Base-by-base conservation (phyloP, 2,797 vertebrate species). In the Sebastes minor region DNA sequence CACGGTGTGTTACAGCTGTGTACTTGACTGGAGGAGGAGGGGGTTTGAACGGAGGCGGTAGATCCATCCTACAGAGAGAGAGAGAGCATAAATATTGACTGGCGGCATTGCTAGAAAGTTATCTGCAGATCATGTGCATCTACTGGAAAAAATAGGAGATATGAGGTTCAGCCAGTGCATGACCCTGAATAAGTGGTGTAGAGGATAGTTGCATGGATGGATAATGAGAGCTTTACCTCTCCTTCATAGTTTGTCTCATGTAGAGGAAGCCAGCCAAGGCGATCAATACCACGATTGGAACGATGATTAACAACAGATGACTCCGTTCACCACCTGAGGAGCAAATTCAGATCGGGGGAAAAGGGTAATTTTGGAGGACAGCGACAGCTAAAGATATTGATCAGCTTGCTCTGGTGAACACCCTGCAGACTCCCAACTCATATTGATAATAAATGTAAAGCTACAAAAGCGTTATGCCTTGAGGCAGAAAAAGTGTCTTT, bases 11-110 rank as follows among this genome's bases (percentile, higher is more conserved):
- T 32, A 84, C 71, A 42, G 92, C 74, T 4, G 84, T 76, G 35
- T 95, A 95, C 81, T 95, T 96, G 13, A 92, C 64, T 7, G 95
- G 95, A 75, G 95, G 95, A 28, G 95, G 96, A 27, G 95, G 95
- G 5, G 95, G 95, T 60, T 96, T 96, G 87, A 96, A 96, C 0
- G 95, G 55, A 22, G 94, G 95, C 0, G 95, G 95, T 2, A 76
- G 59, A 83, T 94, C 89, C 92, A 94, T 86, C 84, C 95, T 96
- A 14, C 5, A 78, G 16, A 38, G 22, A 28, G 13, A 64, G 9
- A 69, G 8, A 38, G 8, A 63, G 22, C 33, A 42, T 10, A 10
- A 12, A 28, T 49, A 73, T 63, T 71, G 60, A 89, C 46, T 78
- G 32, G 2, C 23, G 9, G 2, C 35, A 52, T 11, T 55, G 33